Base-by-base conservation (phyloP, 2,888 invertebrate genomes). In the Dichetophora obliterata region DNA sequence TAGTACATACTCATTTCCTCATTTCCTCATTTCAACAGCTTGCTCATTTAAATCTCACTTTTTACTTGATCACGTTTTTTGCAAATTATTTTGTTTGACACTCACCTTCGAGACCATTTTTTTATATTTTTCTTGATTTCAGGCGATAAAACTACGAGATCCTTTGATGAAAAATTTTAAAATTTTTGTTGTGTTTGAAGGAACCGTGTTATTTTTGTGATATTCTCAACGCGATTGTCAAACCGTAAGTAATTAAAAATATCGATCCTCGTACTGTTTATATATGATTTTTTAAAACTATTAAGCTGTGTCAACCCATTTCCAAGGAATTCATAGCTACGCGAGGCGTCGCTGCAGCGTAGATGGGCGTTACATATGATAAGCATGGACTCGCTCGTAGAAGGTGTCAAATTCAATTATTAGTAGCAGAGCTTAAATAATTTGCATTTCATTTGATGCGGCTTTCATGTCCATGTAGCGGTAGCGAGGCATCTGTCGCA, bases 61-160 rank as follows among this genome's bases (percentile, higher is more conserved):
- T n/a, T 22, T 57, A n/a, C 11, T 19, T 57, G 5, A 2, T n/a
- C 54, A 54, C 54, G 19, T 19, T 54, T 24, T 19, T 19, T 6
- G 19, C 19, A 22, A 11, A 1, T 11, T 11, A 6, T 43, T 43
- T 43, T 43, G 11, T 54, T 54, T n/a, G 22, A 16, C 6, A 22
- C 63, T 63, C 50, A 74, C 73, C 63, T 63, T 74, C 50, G 65
- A 74, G 65, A 31, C 19, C 73, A 74, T 74, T 31, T 50, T 63
- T 74, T 31, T 34, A 57, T 19, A n/a, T 69, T 43, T 22, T 52
- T 52, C 54, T 59, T 54, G n/a, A 31, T 54, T 27, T 70, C 6
- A n/a, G 8, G 52, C 31, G 48, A 22, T 43, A 22, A 43, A 16
- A 24, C 61, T 59, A n/a, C 6, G 65, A 66, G 66, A 43, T 66